Conservation (phyloP, 2,797 vertebrate genomes). For the Clamator glandarius region DNA sequence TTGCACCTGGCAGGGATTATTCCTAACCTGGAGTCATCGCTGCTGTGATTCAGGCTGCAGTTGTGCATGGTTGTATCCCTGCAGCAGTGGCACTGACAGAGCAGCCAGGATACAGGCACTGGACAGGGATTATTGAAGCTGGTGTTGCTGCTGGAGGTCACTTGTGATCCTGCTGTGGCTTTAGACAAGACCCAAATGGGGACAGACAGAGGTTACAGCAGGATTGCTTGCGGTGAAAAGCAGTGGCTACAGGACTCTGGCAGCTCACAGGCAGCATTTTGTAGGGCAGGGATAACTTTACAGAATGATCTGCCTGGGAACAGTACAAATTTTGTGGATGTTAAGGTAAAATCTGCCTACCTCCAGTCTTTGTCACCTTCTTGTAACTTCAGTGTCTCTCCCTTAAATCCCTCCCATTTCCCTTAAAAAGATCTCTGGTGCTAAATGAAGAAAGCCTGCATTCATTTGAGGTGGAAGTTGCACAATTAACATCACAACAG, state of each 20-base stretch:
- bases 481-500: conserved; percentile 36
- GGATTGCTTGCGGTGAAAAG: neutral
- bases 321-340: neutral
- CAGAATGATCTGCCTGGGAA: neutral
- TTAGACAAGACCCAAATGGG: neutral
- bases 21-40: neutral
- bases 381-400: neutral
- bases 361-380: neutral
- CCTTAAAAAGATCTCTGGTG: neutral
- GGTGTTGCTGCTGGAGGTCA: neutral
- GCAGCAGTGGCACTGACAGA: neutral
- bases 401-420: neutral
- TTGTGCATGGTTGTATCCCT: neutral
- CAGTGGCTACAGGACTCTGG: neutral
- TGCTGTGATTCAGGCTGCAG: neutral
- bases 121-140: neutral
- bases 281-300: neutral
- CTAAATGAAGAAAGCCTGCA: neutral
- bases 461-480: neutral
- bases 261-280: neutral
- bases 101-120: neutral
- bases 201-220: neutral
- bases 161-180: neutral
- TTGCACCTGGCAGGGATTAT: neutral
- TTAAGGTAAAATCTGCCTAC: neutral